A percentile compares a stretch with the other conserved stretches of the same genome.
These are phyloP conservation scores for Crepidodera aurea DNA, from an alignment of 2,888 invertebrate genomes.

Conservation along the genomic window DNA sequence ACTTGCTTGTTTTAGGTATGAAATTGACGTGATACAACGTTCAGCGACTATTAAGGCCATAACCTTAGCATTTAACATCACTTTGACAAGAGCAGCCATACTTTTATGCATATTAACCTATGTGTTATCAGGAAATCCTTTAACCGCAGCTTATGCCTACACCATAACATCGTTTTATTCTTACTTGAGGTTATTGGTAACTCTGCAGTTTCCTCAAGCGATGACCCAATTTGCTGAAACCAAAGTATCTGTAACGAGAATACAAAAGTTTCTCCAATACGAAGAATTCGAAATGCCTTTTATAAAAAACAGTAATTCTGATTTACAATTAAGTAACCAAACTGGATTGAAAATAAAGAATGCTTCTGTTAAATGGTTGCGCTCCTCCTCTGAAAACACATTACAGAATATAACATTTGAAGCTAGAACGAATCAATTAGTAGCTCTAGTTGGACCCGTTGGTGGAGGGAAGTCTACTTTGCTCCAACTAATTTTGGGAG, in stretches of 20 bases:
- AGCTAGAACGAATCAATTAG: slow-evolving; percentile 31
- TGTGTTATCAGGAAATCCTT: slow-evolving; percentile 68
- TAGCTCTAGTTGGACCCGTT: slow-evolving; percentile 68
- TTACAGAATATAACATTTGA: slow-evolving; percentile 32
- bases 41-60: slow-evolving; percentile 72
- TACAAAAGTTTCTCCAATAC: slow-evolving; percentile 67
- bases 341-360: slow-evolving; percentile 19
- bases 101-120: slow-evolving; percentile 81
- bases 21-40: slow-evolving; percentile 70
- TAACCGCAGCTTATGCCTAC: slow-evolving; percentile 72
- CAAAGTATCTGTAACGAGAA: slow-evolving; percentile 46
- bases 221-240: slow-evolving; percentile 76
- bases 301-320: not conserved
- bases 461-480: slow-evolving; percentile 69
- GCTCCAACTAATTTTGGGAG: slow-evolving; percentile 69
- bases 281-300: slow-evolving; percentile 35
- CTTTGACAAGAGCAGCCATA: slow-evolving; percentile 84
- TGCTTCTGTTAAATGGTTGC: slow-evolving; percentile 37
- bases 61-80: slow-evolving; percentile 72
- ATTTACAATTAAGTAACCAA: not conserved
- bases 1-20: slow-evolving; percentile 63
- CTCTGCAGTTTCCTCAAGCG: slow-evolving; percentile 70
- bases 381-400: slow-evolving; percentile 28
- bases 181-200: slow-evolving; percentile 71
- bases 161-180: slow-evolving; percentile 80